phyloP scores from a whole-genome alignment of 2,113 vertebrate genomes.

The Scatophagus argus region DNA sequence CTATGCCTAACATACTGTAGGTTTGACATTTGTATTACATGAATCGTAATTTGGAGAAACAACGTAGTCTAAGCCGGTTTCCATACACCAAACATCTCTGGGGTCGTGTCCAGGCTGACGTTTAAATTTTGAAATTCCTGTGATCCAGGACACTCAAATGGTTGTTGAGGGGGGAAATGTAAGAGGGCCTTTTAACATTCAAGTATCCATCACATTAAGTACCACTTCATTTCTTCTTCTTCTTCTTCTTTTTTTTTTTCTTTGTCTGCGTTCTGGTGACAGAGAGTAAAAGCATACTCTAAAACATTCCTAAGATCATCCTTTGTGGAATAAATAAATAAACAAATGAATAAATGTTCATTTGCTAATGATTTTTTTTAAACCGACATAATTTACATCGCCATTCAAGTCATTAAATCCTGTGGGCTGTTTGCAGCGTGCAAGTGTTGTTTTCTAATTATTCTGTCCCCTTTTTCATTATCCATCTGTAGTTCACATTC shows the following conservation, averaged over 20 bases:
- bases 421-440: conserved; percentile 59
- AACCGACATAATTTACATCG: conserved; percentile 62
- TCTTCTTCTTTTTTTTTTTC: no score
- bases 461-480: conserved; percentile 35
- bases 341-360: conserved; percentile 71
- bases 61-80: conserved; percentile 45
- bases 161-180: conserved; percentile 41
- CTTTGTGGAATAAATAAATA: no score
- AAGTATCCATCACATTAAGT: conserved; percentile 56
- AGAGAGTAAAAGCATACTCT: conserved; percentile 68
- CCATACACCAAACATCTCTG: conserved; percentile 33
- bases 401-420: conserved; percentile 69
- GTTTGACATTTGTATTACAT: conserved; percentile 73
- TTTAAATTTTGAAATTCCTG: conserved; percentile 37
- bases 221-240: conserved; percentile 45
- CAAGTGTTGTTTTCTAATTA: conserved; percentile 66
- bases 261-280: conserved; percentile 43
- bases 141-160: conserved; percentile 61
- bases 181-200: conserved; percentile 66
- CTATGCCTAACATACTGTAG: conserved; percentile 69
- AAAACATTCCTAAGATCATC: conserved; percentile 72
- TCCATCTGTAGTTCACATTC: conserved; percentile 55
- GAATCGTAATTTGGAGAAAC: conserved; percentile 73
- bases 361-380: conserved; percentile 59
- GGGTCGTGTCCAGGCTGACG: conserved; percentile 32